Percentiles rank a stretch among this genome's conserved stretches.
phyloP scores from a whole-genome alignment of 2,113 vertebrate genomes.

The Collichthys lucidus region DNA sequence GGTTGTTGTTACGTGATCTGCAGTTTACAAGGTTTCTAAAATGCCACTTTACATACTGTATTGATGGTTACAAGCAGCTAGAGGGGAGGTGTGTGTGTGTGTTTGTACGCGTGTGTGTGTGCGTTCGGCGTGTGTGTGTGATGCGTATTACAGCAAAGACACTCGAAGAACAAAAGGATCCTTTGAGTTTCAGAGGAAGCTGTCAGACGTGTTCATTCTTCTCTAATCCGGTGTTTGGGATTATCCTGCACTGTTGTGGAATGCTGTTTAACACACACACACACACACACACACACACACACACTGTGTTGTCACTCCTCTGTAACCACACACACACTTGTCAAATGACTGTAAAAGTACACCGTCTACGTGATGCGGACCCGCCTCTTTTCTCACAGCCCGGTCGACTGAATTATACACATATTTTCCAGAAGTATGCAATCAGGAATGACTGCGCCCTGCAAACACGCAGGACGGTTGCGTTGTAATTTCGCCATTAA shows the following conservation, averaged over 20 bases:
- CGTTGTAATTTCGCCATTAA: background rate
- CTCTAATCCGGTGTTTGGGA: conserved; percentile 67
- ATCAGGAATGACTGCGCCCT: background rate
- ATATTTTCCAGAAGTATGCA: background rate
- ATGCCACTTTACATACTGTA: background rate
- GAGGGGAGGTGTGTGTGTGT: background rate
- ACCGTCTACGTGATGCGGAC: background rate
- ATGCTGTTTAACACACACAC: conserved; percentile 54
- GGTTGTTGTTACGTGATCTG: background rate
- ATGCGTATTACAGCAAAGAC: background rate
- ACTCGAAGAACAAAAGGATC: conserved; percentile 66
- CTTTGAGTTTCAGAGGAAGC: conserved; percentile 57
- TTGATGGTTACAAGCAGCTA: background rate
- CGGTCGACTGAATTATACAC: background rate
- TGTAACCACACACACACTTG: conserved; percentile 2
- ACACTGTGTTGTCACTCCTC: background rate
- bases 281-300: conserved; percentile 29
- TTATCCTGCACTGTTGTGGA: conserved; percentile 51
- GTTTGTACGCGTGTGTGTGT: no score
- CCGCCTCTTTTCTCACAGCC: background rate
- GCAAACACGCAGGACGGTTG: background rate
- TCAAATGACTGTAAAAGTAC: conserved; percentile 1
- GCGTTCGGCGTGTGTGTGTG: conserved; percentile 4
- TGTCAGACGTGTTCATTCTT: conserved; percentile 60
- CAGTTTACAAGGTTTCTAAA: conserved; percentile 31